Percentiles rank a stretch among this genome's conserved stretches.
phyloP scores from a whole-genome alignment of 2,797 vertebrate genomes.

The Pitangus sulphuratus region DNA sequence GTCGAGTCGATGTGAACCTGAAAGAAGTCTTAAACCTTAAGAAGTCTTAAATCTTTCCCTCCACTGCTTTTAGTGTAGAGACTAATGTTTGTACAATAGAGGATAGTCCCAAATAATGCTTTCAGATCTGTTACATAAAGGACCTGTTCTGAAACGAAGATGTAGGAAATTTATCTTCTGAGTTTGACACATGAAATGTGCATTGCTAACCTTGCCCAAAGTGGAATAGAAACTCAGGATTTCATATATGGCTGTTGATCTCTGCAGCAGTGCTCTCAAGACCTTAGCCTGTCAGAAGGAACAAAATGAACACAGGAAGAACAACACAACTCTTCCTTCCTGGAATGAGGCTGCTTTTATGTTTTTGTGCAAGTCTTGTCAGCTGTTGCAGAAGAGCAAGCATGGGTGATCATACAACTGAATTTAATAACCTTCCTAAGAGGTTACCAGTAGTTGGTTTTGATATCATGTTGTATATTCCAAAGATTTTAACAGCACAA shows the following conservation, averaged over 20 bases:
- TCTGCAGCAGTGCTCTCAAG: not conserved
- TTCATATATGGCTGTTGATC: not conserved
- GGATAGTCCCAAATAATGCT: not conserved
- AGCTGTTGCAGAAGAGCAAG: not conserved
- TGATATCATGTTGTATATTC: not conserved
- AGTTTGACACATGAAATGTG: fast-evolving
- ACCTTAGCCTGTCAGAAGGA: not conserved
- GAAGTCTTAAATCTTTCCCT: not conserved
- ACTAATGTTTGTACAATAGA: not conserved
- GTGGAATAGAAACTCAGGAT: not conserved
- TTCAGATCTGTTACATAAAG: fast-evolving
- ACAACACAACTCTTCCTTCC: fast-evolving
- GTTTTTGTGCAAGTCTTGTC: not conserved
- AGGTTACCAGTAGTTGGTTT: not conserved
- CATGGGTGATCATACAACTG: not conserved
- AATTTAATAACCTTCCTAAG: not conserved
- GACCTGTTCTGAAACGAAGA: not conserved
- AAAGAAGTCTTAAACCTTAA: not conserved
- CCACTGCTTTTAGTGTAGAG: not conserved
- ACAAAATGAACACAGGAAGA: not conserved
- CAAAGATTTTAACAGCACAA: not conserved
- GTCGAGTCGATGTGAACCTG: not conserved
- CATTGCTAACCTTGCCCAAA: not conserved
- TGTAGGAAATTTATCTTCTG: not conserved
- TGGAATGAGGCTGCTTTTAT: not conserved